Evolutionary conservation across 2,888 invertebrate species (phyloP).

Genomic region (Tipula confusa): DNA sequence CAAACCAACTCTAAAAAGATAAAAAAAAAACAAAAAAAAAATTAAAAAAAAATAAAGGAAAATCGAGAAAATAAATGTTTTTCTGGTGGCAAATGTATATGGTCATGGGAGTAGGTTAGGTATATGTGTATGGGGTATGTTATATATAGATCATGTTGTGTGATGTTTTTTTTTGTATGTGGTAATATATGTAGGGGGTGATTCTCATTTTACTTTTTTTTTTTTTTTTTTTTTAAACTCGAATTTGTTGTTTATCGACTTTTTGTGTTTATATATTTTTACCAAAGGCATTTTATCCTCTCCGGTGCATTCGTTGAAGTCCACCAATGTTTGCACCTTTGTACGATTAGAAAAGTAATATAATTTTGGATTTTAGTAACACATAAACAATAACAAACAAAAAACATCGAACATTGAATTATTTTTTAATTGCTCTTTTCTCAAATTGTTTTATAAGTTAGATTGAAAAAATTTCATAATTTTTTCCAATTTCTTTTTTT

Average conservation of each 20-base stretch:
- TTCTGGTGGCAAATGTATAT: neutral
- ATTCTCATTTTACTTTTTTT: constrained; percentile 15
- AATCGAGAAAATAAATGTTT: neutral
- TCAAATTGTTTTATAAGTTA: neutral
- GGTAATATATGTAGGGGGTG: neutral
- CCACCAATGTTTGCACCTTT: constrained; percentile 81
- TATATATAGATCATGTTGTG: neutral
- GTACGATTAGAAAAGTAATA: constrained; percentile 36
- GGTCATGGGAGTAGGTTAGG: neutral
- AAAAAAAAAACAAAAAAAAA: neutral
- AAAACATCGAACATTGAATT: neutral
- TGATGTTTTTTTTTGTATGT: neutral
- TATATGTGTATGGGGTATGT: neutral
- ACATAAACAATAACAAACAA: constrained; percentile 6
- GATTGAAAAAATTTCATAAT: neutral
- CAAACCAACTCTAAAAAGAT: constrained; percentile 25
- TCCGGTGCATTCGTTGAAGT: constrained; percentile 80
- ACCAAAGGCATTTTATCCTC: constrained; percentile 92
- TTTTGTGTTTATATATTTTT: constrained; percentile 45
- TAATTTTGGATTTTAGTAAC: neutral
- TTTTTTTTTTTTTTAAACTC: constrained; percentile 8
- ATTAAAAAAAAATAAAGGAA: neutral
- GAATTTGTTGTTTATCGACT: constrained; percentile 4
- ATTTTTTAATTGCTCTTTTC: neutral
- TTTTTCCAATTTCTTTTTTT: too few relatives aligned